These are phyloP conservation scores for Crossoptilon crossoptilon DNA, from an alignment of 2,797 vertebrate species.

Conservation along the genomic window DNA sequence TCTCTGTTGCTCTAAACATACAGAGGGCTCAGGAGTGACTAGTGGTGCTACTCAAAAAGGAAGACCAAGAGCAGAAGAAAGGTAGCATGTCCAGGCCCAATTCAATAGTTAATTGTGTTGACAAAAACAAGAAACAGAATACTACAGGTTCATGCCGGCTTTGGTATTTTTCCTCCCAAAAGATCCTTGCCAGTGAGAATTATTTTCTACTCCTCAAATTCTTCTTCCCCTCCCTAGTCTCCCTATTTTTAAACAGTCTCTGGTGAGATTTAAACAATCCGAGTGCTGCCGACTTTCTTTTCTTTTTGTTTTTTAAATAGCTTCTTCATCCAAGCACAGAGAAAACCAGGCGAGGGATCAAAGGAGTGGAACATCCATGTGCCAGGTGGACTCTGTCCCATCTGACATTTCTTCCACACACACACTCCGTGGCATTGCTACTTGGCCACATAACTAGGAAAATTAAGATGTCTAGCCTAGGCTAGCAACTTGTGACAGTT, in stretches of 20 bases:
- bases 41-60: background rate
- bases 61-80: background rate
- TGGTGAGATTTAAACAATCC: conserved; percentile 10
- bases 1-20: background rate
- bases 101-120: background rate
- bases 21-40: background rate
- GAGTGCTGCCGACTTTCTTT: background rate
- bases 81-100: background rate
- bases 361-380: conserved; percentile 49
- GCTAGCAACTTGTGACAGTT: conserved; percentile 23
- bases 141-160: background rate
- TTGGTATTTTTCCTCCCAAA: background rate
- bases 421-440: conserved; percentile 45
- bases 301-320: background rate
- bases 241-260: conserved; percentile 42
- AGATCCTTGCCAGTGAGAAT: background rate
- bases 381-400: conserved; percentile 70
- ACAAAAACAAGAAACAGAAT: background rate
- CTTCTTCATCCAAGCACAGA: conserved; percentile 61
- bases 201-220: conserved; percentile 16
- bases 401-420: conserved; percentile 72
- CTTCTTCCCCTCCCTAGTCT: background rate
- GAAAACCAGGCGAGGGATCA: conserved; percentile 66
- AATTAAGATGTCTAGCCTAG: conserved; percentile 62
- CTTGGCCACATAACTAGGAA: conserved; percentile 72